These are phyloP conservation scores for Melipona quadrifasciata DNA, from an alignment of 1,140 invertebrate genomes.

Conservation along the genomic window DNA sequence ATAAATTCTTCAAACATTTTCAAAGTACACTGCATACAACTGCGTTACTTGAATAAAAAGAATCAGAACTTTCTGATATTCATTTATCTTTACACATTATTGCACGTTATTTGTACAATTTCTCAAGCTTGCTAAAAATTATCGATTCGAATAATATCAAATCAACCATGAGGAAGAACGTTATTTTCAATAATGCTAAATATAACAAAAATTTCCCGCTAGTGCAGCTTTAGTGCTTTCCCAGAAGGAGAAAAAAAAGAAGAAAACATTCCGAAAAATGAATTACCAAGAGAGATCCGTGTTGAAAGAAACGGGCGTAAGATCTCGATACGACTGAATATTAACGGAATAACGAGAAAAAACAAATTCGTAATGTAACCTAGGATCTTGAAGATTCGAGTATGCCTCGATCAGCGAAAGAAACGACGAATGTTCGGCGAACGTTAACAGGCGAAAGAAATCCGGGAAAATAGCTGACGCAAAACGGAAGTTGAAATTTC, in stretches of 20 bases:
- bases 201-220: not conserved
- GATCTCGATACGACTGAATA: not conserved
- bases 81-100: not conserved
- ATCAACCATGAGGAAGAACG: not conserved
- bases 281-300: not conserved
- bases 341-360: not conserved
- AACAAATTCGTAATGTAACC: slow-evolving; percentile 31
- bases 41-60: not conserved
- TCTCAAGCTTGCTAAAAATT: not conserved
- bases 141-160: not conserved
- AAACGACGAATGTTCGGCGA: slow-evolving; percentile 4
- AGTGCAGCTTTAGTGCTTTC: not conserved
- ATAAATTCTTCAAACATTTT: not conserved
- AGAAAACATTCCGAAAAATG: not conserved
- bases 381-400: not conserved
- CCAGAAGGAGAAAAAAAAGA: too few species aligned
- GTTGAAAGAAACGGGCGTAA: not conserved
- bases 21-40: not conserved
- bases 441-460: not conserved
- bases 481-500: not conserved
- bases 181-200: not conserved
- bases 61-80: slow-evolving; percentile 3
- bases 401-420: not conserved
- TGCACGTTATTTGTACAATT: not conserved
- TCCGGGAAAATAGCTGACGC: not conserved